A percentile compares a stretch with the other conserved stretches of the same genome.
Conservation (phyloP, 2,888 invertebrate species). For the Baccha elongata region DNA sequence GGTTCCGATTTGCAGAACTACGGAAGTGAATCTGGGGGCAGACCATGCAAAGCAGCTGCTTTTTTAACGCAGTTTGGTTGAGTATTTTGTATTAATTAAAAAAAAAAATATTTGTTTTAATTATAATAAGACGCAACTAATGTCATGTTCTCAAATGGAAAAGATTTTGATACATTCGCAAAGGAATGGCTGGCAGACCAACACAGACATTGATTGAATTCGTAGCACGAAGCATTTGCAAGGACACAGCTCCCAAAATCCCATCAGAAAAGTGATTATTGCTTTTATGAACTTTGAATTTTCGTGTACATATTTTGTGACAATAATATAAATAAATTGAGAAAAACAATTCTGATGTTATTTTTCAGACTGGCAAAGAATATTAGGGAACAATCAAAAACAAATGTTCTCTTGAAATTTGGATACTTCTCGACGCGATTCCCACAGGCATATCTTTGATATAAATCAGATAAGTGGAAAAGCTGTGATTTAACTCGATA, state of each 20-base stretch:
- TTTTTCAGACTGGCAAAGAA: too few relatives aligned
- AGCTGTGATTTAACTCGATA: too few relatives aligned
- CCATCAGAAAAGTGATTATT: constrained; percentile 11
- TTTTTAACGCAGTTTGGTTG: constrained; percentile 86
- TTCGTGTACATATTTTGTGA: too few relatives aligned
- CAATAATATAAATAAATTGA: too few relatives aligned
- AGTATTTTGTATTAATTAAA: neutral
- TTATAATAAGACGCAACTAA: constrained; percentile 86
- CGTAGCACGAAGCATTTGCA: constrained; percentile 84
- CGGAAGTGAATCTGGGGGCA: constrained; percentile 82
- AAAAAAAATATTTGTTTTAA: neutral
- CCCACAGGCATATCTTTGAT: too few relatives aligned
- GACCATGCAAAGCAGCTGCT: constrained; percentile 88
- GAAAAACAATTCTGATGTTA: too few relatives aligned
- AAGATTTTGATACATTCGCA: constrained; percentile 85
- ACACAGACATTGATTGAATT: constrained; percentile 89
- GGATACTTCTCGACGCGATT: too few relatives aligned
- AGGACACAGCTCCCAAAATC: constrained; percentile 79
- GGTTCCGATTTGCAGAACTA: constrained; percentile 79
- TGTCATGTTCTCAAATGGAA: constrained; percentile 87
- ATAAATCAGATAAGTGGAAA: too few relatives aligned
- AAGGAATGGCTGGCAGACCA: constrained; percentile 90
- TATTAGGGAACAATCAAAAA: too few relatives aligned
- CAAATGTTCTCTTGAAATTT: too few relatives aligned
- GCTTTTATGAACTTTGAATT: neutral